Evolutionary conservation across 2,888 invertebrate species (phyloP), one percentile per base, ranked within the genome.

Genomic region (Hypsopygia costalis): DNA sequence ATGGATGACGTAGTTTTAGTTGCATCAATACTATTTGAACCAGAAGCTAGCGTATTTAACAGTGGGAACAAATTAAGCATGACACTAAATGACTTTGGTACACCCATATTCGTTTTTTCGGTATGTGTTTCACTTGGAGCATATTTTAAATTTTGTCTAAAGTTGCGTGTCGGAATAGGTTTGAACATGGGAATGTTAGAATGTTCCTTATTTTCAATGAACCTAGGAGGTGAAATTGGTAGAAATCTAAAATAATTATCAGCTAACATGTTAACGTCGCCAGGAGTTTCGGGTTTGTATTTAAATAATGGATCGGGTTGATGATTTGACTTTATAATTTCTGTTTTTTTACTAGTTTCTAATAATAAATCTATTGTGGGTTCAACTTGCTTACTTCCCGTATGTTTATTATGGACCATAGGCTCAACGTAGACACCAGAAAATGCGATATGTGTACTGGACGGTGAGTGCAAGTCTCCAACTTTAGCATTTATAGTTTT

Each of bases 241-340:
- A 79, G 66, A 55, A 86, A 85, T 47, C 76, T 65, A 4, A 76
- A 49, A 41, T 69, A 72, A 11, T 69, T 68, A 39, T 93, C 91
- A 1, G 94, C 94, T 51, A 95, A 62, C 29, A 94, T 77, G 75
- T 95, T 95, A 0, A 95, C 91, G 41, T 95, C 94, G 25, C 93
- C 91, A 0, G 94, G 94, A 49, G 91, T 92, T 43, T 92, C 91
- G 0, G 95, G 94, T 63, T 94, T 95, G 58, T 90, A 94, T 1
- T 89, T 90, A 61, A 91, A 91, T 48, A 94, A 89, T 10, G 94
- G 94, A 65, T 94, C 94, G 34, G 79, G 69, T 41, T 77, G 69
- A 41, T 83, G 81, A 44, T 81, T 83, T 1, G 60, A 63, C 11
- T 69, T 62, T 5, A 62, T 45, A 22, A 47, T 55, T 7, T 79